Conservation (phyloP, 2,888 invertebrate genomes). For the Eubasilissa splendida region DNA sequence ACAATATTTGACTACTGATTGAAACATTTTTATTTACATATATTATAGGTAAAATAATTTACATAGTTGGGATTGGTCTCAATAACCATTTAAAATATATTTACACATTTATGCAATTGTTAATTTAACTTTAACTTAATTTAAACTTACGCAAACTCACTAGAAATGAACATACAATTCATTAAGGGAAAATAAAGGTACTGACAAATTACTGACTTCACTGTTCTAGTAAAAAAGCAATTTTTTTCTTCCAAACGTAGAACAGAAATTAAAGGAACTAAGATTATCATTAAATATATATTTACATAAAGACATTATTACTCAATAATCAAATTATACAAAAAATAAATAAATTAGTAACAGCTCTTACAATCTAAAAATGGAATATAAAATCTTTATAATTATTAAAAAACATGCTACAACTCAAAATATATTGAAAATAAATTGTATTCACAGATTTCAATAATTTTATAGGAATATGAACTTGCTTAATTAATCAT, state of each 20-base stretch:
- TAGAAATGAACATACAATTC: constrained; percentile 6
- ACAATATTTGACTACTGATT: constrained; percentile 38
- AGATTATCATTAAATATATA: constrained; percentile 39
- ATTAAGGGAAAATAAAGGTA: constrained; percentile 27
- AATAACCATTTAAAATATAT: constrained; percentile 42
- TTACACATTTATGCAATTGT: constrained; percentile 4
- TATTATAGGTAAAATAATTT: constrained; percentile 45
- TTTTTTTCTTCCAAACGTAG: constrained; percentile 8
- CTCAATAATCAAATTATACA: constrained; percentile 28
- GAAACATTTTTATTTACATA: constrained; percentile 44
- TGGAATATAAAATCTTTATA: constrained; percentile 34
- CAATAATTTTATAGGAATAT: too few species aligned
- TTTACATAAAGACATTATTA: constrained; percentile 29
- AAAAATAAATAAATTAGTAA: constrained; percentile 42
- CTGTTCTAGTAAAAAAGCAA: constrained; percentile 2
- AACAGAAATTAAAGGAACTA: constrained; percentile 48
- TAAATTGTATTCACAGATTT: background rate
- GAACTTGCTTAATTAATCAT: too few species aligned
- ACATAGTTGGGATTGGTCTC: constrained; percentile 50
- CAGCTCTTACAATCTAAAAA: constrained; percentile 36
- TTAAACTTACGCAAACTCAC: constrained; percentile 9
- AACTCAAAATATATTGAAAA: background rate
- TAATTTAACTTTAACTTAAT: constrained; percentile 10
- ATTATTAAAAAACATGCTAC: background rate
- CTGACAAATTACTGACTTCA: constrained; percentile 44